Base-by-base conservation (phyloP, 2,113 vertebrate species). In the Channa argus region DNA sequence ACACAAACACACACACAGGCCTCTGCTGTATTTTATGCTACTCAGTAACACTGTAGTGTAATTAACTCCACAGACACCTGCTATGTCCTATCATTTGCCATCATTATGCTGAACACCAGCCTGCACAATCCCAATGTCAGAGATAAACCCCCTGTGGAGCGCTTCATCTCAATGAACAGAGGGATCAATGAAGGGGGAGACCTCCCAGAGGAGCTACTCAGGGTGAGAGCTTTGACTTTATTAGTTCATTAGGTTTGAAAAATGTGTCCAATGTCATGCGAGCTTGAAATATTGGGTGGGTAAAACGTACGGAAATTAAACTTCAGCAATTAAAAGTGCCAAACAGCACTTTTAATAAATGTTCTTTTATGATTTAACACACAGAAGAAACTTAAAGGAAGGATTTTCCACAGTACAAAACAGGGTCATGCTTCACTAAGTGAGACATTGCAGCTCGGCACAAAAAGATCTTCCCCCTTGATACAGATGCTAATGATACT, bases 61-160 rank as follows among this genome's bases (percentile, higher is more conserved):
- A 77, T 83, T 79, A 44, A 83, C 54, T 50, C 88, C 90, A 50
- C 94, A 99, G 97, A 99, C 90, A 99, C 98, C 0, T 98, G 98
- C 92, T 99, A 98, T 0, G 98, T 99, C 77, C 93, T 99, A 14
- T 99, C 97, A 0, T 99, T 99, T 38, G 96, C 98, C 5, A 97
- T 99, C 93, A 99, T 99, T 86, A 99, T 99, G 97, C 92, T 99
- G 69, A 99, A 99, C 86, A 99, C 98, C 84, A 99, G 98, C 83
- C 94, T 99, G 69, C 97, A 99, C 94, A 99, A 99, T 90, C 98
- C 97, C 87, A 99, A 99, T 0, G 98, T 99, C 36, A 89, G 96
- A 61, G 98, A 99, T 93, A 99, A 99, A 81, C 97, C 98, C 56
- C 95, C 97, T 0, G 97, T 96, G 4, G 98, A 99, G 94, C 95